A percentile compares a stretch with the other conserved stretches of the same genome.
These are phyloP conservation scores for Tachina grossa DNA, from an alignment of 2,888 invertebrate genomes.

Conservation along the genomic window DNA sequence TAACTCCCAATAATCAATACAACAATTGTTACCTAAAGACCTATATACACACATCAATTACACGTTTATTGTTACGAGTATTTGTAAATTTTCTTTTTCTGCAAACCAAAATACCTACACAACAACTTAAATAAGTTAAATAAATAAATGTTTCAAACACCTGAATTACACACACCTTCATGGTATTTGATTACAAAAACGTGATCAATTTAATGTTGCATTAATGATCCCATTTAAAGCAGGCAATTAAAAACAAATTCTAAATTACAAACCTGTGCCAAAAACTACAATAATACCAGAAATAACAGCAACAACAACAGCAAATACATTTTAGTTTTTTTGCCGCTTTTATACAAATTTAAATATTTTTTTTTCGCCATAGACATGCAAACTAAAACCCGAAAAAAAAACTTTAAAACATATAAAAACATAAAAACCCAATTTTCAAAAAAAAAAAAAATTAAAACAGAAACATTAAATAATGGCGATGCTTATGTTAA, in stretches of 20 bases:
- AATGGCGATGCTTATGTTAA: slow-evolving; percentile 52
- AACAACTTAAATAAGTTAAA: slow-evolving; percentile 22
- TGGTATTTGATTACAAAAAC: slow-evolving; percentile 71
- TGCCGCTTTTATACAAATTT: slow-evolving; percentile 48
- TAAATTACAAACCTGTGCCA: slow-evolving; percentile 71
- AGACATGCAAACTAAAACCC: slow-evolving; percentile 8
- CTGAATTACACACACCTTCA: slow-evolving; percentile 69
- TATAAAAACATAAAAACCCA: slow-evolving; percentile 70
- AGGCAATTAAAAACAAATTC: slow-evolving; percentile 71
- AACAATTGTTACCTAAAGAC: slow-evolving; percentile 10
- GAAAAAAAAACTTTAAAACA: slow-evolving; percentile 15
- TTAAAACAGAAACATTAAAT: slow-evolving; percentile 57
- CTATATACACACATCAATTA: slow-evolving; percentile 38
- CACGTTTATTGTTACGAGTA: not conserved
- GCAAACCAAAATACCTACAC: not conserved
- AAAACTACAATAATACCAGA: slow-evolving; percentile 56
- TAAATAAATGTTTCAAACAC: slow-evolving; percentile 68
- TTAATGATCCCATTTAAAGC: slow-evolving; percentile 68
- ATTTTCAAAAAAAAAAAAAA: slow-evolving; percentile 46
- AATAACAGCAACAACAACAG: slow-evolving; percentile 22
- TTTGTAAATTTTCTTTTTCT: slow-evolving; percentile 14
- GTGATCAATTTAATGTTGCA: slow-evolving; percentile 70
- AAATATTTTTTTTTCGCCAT: slow-evolving; percentile 52
- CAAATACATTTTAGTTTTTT: slow-evolving; percentile 11
- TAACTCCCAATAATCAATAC: slow-evolving; percentile 14